Percentiles rank a stretch among this genome's conserved stretches.
These are phyloP conservation scores for Menidia beryllina DNA, from an alignment of 2,113 vertebrate genomes.

Conservation along the genomic window DNA sequence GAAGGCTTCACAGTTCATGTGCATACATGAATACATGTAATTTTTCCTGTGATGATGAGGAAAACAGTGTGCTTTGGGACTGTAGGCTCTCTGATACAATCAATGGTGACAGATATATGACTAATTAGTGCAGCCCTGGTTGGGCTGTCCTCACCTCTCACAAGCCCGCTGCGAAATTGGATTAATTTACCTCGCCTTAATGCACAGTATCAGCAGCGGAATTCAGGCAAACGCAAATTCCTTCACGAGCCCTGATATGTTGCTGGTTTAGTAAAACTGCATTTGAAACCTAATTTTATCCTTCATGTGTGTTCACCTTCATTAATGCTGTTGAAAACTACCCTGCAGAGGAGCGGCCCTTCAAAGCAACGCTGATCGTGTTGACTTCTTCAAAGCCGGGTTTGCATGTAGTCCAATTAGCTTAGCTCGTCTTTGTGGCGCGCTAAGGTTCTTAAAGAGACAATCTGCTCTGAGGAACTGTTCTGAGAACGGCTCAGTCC, in stretches of 20 bases:
- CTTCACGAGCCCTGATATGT: slow-evolving; percentile 42
- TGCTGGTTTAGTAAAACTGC: slow-evolving; percentile 5
- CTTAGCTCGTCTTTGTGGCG: slow-evolving; percentile 38
- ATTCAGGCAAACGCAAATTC: slow-evolving; percentile 51
- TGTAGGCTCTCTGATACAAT: slow-evolving; percentile 56
- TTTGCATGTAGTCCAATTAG: slow-evolving; percentile 73
- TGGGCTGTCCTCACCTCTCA: slow-evolving; percentile 75
- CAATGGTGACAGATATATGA: slow-evolving; percentile 72
- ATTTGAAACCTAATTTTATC: slow-evolving; percentile 24
- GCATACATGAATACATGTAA: background rate
- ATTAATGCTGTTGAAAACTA: background rate
- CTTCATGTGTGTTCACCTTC: background rate
- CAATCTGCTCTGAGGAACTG: slow-evolving; percentile 71
- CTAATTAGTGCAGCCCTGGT: slow-evolving; percentile 70
- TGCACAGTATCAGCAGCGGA: slow-evolving; percentile 33
- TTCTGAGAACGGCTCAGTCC: slow-evolving; percentile 71
- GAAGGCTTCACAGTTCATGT: background rate
- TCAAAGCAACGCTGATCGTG: slow-evolving; percentile 11
- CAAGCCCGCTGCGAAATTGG: slow-evolving; percentile 71
- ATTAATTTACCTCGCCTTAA: slow-evolving; percentile 74
- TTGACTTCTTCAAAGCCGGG: slow-evolving; percentile 40
- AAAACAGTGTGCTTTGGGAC: slow-evolving; percentile 32
- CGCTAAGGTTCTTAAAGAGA: slow-evolving; percentile 74
- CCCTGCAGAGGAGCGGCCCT: background rate
- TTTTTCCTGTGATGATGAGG: slow-evolving; percentile 37